Base-by-base conservation (phyloP, 2,888 invertebrate genomes). In the Cheilosia soror region DNA sequence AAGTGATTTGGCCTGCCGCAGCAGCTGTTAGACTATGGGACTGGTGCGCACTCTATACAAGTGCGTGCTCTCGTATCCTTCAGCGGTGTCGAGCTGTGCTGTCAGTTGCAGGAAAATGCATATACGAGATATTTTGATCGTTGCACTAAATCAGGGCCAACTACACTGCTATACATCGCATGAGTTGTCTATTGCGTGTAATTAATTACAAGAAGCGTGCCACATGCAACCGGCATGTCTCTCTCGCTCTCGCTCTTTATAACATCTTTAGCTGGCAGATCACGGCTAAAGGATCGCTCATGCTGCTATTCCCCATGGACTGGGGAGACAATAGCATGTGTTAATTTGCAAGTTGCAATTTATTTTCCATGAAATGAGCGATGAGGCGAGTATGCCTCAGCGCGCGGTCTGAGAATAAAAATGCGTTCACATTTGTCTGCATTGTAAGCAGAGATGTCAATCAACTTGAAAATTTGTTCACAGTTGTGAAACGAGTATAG, bases 161-260 rank as follows among this genome's bases (percentile, higher is more conserved):
- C 58, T 78, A 57, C 11, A 4, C 63, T 66, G 31, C 60, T 55
- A n/a, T n/a, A 60, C 77, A 53, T 87, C 51, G 73, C 76, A 72
- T 80, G 78, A 33, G 65, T 82, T 87, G 83, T 84, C 83, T 80
- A 71, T 78, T 87, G 80, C 81, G 81, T 91, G 90, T 90, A 91
- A 91, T 91, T 90, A 90, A 90, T 90, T 91, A 90, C 90, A 89
- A 90, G 90, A 89, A 89, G 89, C 90, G 91, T 91, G 91, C 90
- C 90, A 88, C 90, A 90, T 90, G 90, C 91, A 87, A 65, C 27
- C 78, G 68, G 82, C 76, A 40, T 55, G 60, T 62, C 49, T 49
- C 37, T 31, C 15, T 33, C 15, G 5, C 15, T 47, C 9, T 6
- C 62, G 37, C 57, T 33, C 29, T 13, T 47, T 29, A 47, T n/a